Evolutionary conservation across 2,797 vertebrate genomes (phyloP).

Genomic region (Alfaro cultratus): DNA sequence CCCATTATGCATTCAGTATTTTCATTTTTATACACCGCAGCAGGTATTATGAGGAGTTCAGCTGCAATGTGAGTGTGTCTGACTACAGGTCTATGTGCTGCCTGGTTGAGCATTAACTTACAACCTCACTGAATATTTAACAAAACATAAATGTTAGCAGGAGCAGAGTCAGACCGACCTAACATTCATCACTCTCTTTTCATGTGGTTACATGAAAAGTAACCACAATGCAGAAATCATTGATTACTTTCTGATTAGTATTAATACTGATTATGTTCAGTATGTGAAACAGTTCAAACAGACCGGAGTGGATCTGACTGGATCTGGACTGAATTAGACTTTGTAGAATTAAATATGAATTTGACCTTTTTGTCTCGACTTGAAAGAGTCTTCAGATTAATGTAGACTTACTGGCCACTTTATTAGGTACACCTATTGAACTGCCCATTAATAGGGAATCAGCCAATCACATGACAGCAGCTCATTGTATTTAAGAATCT

Average conservation of each 20-base stretch:
- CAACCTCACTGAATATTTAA: conserved; percentile 39
- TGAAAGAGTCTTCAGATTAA: no score
- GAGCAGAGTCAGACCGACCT: conserved; percentile 21
- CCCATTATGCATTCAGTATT: conserved; percentile 54
- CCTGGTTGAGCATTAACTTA: conserved; percentile 21
- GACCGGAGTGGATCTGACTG: background rate
- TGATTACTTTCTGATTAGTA: background rate
- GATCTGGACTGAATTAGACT: background rate
- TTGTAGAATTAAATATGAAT: no score
- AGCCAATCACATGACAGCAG: no score
- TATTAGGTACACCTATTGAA: no score
- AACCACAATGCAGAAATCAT: background rate
- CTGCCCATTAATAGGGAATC: no score
- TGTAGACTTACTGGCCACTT: no score
- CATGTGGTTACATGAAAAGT: no score
- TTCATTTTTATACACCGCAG: conserved; percentile 54
- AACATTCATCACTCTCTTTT: conserved; percentile 22
- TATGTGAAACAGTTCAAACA: no score
- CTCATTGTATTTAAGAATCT: no score
- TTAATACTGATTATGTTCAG: no score
- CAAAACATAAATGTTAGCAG: conserved; percentile 41
- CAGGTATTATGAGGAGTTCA: conserved; percentile 48
- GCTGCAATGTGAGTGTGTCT: conserved; percentile 24
- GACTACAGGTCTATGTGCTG: conserved; percentile 25
- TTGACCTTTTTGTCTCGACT: no score